Evolutionary conservation across 1,140 invertebrate genomes (phyloP).

Genomic region (Melanaphis sacchari): DNA sequence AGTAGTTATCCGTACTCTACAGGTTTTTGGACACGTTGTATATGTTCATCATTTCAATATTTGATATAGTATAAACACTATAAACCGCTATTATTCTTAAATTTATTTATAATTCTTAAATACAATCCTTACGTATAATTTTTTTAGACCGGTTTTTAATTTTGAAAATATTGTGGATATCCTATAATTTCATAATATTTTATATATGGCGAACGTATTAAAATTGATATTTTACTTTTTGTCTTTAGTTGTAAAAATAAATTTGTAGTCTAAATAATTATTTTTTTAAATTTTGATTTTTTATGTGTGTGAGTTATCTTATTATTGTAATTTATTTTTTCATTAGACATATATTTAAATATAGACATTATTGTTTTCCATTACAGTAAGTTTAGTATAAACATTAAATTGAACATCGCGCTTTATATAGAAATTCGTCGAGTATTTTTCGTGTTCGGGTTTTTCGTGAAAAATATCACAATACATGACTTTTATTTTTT

Average conservation of each 20-base stretch:
- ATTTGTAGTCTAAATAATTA: neutral
- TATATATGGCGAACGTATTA: neutral
- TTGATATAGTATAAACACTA: neutral
- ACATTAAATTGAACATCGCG: neutral
- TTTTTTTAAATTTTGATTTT: neutral
- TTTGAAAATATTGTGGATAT: neutral
- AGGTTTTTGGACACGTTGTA: neutral
- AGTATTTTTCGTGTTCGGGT: neutral
- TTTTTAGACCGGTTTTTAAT: neutral
- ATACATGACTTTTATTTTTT: neutral
- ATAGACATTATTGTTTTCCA: neutral
- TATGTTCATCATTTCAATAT: neutral
- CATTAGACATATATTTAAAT: no score
- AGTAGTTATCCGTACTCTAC: neutral
- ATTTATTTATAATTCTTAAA: neutral
- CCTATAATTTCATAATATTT: neutral
- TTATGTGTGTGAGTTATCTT: neutral
- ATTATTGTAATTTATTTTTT: neutral
- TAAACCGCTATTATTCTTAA: neutral
- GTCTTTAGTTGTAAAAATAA: neutral
- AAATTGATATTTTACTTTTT: neutral
- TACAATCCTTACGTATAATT: no score
- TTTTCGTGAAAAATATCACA: neutral
- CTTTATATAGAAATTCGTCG: neutral
- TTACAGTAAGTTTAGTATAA: neutral